Evolutionary conservation across 1,140 invertebrate species (phyloP).

Genomic region (Diorhabda sublineata): DNA sequence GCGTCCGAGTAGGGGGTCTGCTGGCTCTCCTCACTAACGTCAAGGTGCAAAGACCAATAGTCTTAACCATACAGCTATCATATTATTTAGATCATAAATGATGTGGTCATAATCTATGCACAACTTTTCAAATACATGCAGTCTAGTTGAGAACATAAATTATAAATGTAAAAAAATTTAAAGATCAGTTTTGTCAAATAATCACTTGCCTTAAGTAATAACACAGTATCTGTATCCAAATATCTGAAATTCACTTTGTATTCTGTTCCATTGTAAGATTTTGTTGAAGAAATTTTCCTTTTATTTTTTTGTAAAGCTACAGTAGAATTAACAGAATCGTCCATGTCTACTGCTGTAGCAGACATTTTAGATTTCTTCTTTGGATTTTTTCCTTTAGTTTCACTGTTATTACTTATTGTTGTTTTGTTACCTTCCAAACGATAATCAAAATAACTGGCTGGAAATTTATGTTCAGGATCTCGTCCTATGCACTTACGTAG

Average conservation of each 20-base stretch:
- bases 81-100: too few relatives aligned
- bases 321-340: conserved; percentile 41
- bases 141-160: too few relatives aligned
- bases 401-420: conserved; percentile 29
- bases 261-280: conserved; percentile 1
- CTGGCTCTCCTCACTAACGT: too few relatives aligned
- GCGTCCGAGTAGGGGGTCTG: too few relatives aligned
- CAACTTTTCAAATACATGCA: too few relatives aligned
- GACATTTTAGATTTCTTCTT: conserved; percentile 46
- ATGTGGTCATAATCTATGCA: too few relatives aligned
- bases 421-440: conserved; percentile 42
- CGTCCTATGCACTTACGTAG: conserved; percentile 47
- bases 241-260: conserved; percentile 44
- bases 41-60: too few relatives aligned
- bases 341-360: conserved; percentile 38
- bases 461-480: conserved; percentile 58
- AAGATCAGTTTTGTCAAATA: not conserved
- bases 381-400: conserved; percentile 32
- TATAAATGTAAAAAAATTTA: conserved; percentile 21
- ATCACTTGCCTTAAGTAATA: conserved; percentile 46
- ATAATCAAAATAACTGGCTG: conserved; percentile 53
- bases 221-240: conserved; percentile 52
- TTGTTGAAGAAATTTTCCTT: conserved; percentile 8
- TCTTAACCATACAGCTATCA: too few relatives aligned
- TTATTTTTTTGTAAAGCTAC: conserved; percentile 39